phyloP scores from a whole-genome alignment of 2,888 invertebrate genomes.

The Leptopterna dolabrata region DNA sequence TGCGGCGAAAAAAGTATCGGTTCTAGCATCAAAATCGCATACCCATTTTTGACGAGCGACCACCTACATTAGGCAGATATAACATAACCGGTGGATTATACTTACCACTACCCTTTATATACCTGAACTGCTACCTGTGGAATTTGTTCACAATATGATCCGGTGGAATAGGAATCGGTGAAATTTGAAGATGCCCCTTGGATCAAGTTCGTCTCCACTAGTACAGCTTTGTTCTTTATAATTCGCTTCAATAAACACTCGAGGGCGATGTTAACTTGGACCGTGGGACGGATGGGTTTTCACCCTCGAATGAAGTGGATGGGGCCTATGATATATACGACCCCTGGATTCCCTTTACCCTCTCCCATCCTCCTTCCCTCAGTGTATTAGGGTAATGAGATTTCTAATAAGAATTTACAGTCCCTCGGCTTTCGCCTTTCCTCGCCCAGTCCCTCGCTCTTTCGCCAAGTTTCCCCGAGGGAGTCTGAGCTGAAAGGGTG shows the following conservation, averaged over 20 bases:
- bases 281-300: conserved; percentile 13
- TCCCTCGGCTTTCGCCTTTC: conserved; percentile 27
- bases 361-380: background rate
- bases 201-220: too few relatives aligned
- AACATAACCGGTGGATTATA: too few relatives aligned
- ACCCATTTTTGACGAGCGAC: too few relatives aligned
- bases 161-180: too few relatives aligned
- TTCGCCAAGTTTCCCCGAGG: conserved; percentile 26
- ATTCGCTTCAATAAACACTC: conserved; percentile 21
- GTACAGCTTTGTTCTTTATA: conserved; percentile 26
- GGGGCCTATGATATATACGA: conserved; percentile 42
- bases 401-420: conserved; percentile 52
- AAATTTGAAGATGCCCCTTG: too few relatives aligned
- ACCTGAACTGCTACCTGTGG: too few relatives aligned
- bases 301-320: conserved; percentile 32
- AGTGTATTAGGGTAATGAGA: conserved; percentile 51
- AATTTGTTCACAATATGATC: too few relatives aligned
- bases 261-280: conserved; percentile 13
- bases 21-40: too few relatives aligned
- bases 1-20: too few relatives aligned
- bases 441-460: background rate
- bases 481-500: background rate
- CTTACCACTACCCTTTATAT: too few relatives aligned
- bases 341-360: background rate
- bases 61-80: too few relatives aligned